Evolutionary conservation across 2,888 invertebrate species (phyloP).

Genomic region (Erannis defoliaria): DNA sequence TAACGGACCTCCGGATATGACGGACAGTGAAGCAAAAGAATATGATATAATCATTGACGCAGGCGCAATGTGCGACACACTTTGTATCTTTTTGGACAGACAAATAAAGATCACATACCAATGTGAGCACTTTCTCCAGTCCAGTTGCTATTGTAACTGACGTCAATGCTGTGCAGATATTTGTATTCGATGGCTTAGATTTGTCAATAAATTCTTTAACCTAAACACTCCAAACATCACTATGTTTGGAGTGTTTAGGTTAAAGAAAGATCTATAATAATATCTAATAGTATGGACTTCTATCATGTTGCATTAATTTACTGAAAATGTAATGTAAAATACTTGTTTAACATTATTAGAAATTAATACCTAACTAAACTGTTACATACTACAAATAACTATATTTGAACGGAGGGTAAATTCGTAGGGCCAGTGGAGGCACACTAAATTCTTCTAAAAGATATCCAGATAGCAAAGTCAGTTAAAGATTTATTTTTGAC

Average conservation of each 20-base stretch:
- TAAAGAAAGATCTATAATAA: too few species aligned
- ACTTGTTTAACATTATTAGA: too few species aligned
- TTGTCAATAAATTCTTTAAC: too few species aligned
- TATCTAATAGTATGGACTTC: too few species aligned
- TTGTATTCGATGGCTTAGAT: slow-evolving; percentile 11
- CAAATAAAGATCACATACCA: slow-evolving; percentile 64
- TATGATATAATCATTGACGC: slow-evolving; percentile 69
- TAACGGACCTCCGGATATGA: slow-evolving; percentile 62
- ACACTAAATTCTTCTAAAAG: slow-evolving; percentile 13
- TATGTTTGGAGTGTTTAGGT: too few species aligned
- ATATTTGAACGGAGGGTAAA: too few species aligned
- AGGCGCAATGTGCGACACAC: slow-evolving; percentile 63
- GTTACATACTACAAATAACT: too few species aligned
- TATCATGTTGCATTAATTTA: too few species aligned
- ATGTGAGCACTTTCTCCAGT: slow-evolving; percentile 47
- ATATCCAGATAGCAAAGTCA: slow-evolving; percentile 12
- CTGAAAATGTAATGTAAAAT: too few species aligned
- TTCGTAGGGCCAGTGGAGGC: slow-evolving; percentile 1
- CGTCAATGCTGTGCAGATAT: slow-evolving; percentile 36
- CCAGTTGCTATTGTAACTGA: slow-evolving; percentile 35
- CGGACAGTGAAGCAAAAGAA: slow-evolving; percentile 41
- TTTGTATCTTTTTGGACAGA: slow-evolving; percentile 61
- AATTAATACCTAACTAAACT: too few species aligned
- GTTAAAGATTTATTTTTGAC: slow-evolving; percentile 14
- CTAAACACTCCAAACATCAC: too few species aligned